Conservation (phyloP, 2,113 vertebrate species). For the Actinemys pallida region DNA sequence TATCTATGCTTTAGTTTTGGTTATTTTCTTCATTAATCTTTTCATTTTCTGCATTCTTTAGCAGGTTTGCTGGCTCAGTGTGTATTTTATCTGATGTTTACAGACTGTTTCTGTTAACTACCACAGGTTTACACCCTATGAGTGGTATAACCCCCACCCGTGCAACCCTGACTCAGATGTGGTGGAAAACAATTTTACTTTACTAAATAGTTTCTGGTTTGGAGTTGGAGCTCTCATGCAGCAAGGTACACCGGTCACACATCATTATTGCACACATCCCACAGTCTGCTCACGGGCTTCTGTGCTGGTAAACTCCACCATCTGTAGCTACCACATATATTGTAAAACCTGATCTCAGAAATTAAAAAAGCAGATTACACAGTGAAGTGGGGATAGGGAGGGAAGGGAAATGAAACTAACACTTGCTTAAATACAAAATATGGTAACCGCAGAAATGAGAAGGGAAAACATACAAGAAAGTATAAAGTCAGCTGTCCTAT, state of each 20-base stretch:
- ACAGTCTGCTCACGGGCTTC: slow-evolving; percentile 83
- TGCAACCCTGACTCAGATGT: slow-evolving; percentile 99
- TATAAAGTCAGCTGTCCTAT: neutral
- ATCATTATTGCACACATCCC: slow-evolving; percentile 79
- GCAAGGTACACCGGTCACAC: slow-evolving; percentile 91
- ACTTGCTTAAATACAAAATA: neutral
- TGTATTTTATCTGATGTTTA: slow-evolving; percentile 75
- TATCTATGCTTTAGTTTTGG: neutral
- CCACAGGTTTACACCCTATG: slow-evolving; percentile 97
- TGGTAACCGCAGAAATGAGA: neutral
- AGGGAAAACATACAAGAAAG: neutral
- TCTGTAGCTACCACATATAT: slow-evolving; percentile 58
- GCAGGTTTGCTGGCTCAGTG: slow-evolving; percentile 46
- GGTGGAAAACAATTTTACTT: slow-evolving; percentile 99
- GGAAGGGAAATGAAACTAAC: neutral
- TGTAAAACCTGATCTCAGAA: slow-evolving; percentile 71
- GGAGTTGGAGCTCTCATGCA: slow-evolving; percentile 99
- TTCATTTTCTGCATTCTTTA: slow-evolving; percentile 38
- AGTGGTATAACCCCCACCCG: slow-evolving; percentile 99
- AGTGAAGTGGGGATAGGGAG: neutral
- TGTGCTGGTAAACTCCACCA: slow-evolving; percentile 85
- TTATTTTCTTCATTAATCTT: slow-evolving; percentile 2
- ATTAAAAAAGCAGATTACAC: neutral
- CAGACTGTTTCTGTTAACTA: slow-evolving; percentile 81
- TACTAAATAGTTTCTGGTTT: slow-evolving; percentile 99